phyloP scores from a whole-genome alignment of 2,797 vertebrate species.

The Girardinus metallicus region DNA sequence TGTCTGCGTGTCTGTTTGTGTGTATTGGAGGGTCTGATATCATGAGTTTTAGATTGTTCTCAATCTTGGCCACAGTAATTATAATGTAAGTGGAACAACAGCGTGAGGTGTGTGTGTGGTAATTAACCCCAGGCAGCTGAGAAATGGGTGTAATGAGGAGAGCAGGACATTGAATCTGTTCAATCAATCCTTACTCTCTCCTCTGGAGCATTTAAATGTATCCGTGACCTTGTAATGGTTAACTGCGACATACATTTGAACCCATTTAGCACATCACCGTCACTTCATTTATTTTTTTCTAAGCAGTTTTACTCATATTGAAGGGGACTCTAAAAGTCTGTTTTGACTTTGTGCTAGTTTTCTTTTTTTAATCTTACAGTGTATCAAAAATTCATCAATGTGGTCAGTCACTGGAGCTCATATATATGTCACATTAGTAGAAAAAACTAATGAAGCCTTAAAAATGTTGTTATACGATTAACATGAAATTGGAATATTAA shows the following conservation, averaged over 20 bases:
- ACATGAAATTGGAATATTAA: constrained; percentile 68
- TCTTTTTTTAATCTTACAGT: constrained; percentile 24
- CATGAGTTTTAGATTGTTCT: constrained; percentile 81
- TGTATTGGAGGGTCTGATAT: constrained; percentile 75
- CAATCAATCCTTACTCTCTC: constrained; percentile 87
- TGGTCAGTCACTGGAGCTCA: constrained; percentile 42
- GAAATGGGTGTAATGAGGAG: constrained; percentile 90
- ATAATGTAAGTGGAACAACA: constrained; percentile 92
- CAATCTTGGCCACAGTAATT: constrained; percentile 85
- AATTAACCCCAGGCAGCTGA: constrained; percentile 92
- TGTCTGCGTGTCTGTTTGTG: constrained; percentile 17
- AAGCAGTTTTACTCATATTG: constrained; percentile 52
- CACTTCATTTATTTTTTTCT: constrained; percentile 75
- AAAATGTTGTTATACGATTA: constrained; percentile 69
- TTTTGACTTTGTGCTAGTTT: constrained; percentile 47
- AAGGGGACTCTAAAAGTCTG: constrained; percentile 57
- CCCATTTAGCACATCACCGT: constrained; percentile 84
- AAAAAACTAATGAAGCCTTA: constrained; percentile 68
- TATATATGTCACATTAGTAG: constrained; percentile 55
- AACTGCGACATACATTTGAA: constrained; percentile 87
- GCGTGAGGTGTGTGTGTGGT: constrained; percentile 87
- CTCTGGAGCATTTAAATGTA: constrained; percentile 85
- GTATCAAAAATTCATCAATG: constrained; percentile 34
- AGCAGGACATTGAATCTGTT: constrained; percentile 86
- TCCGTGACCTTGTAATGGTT: constrained; percentile 88